Evolutionary conservation across 2,888 invertebrate genomes (phyloP).

Genomic region (Standfussiana lucernea): DNA sequence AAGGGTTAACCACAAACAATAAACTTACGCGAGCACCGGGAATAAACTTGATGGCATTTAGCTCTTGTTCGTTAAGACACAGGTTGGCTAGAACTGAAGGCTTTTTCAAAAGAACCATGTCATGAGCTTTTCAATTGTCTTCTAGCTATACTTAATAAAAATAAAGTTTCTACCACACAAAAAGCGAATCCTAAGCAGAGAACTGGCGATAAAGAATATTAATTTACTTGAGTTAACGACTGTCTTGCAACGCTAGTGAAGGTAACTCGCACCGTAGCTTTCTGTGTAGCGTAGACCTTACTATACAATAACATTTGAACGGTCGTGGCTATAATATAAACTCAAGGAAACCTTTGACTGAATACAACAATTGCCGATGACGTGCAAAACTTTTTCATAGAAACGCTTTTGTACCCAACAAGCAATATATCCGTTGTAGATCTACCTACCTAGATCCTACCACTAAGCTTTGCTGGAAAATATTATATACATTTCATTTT

Average conservation of each 20-base stretch:
- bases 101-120: not conserved
- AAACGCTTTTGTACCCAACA: not conserved
- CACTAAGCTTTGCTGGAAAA: not conserved
- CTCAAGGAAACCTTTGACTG: constrained; percentile 26
- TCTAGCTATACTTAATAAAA: not conserved
- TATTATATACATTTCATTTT: not conserved
- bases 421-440: not conserved
- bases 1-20: not conserved
- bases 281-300: not conserved
- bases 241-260: not conserved
- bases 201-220: not conserved
- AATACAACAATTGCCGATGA: constrained; percentile 10
- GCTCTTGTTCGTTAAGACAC: not conserved
- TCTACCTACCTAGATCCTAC: not conserved
- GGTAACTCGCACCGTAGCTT: not conserved
- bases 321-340: not conserved
- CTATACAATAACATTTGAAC: constrained; percentile 11
- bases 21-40: not conserved
- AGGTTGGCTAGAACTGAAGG: not conserved
- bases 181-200: not conserved
- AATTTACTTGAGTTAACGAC: not conserved
- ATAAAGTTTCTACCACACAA: not conserved
- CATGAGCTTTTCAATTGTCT: not conserved
- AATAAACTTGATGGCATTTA: not conserved
- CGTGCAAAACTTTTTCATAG: constrained; percentile 21